Conservation (phyloP, 2,797 vertebrate genomes). For the Spinus olivaceus region DNA sequence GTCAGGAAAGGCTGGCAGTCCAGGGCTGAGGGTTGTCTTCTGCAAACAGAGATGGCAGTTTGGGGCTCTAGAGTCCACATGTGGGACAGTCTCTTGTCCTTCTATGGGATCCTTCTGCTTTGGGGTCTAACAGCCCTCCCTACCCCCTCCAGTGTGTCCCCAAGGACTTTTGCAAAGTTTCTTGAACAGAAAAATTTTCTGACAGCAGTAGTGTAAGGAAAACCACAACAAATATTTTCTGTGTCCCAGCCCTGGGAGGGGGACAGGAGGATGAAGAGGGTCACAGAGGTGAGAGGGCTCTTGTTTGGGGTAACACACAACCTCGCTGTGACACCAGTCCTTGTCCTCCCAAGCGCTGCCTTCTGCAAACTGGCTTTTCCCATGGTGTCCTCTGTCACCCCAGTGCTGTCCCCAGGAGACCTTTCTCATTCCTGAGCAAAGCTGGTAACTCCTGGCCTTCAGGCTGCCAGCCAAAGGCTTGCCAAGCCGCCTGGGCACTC, state of each 20-base stretch:
- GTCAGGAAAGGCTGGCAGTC: neutral
- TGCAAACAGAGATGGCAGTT: neutral
- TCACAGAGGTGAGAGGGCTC: neutral
- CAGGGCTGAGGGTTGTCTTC: neutral
- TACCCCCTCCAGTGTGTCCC: neutral
- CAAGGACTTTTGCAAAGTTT: neutral
- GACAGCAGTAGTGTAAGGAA: neutral
- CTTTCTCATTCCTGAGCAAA: neutral
- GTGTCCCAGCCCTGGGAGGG: neutral
- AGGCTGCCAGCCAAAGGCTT: neutral
- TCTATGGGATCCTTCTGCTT: neutral
- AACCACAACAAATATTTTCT: neutral
- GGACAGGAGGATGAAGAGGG: neutral
- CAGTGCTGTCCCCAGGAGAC: slow-evolving; percentile 5
- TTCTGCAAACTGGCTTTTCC: neutral
- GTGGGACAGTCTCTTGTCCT: neutral
- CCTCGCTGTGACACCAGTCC: rapidly evolving
- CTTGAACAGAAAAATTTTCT: neutral
- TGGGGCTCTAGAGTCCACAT: neutral
- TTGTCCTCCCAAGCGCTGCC: neutral
- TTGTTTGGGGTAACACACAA: neutral
- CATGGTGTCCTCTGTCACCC: neutral
- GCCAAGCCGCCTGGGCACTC: neutral
- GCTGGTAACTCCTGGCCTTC: neutral
- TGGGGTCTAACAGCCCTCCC: neutral